Percentiles rank a stretch among this genome's conserved stretches.
Evolutionary conservation across 2,113 vertebrate species (phyloP).

Genomic region (Corydoras maculifer): DNA sequence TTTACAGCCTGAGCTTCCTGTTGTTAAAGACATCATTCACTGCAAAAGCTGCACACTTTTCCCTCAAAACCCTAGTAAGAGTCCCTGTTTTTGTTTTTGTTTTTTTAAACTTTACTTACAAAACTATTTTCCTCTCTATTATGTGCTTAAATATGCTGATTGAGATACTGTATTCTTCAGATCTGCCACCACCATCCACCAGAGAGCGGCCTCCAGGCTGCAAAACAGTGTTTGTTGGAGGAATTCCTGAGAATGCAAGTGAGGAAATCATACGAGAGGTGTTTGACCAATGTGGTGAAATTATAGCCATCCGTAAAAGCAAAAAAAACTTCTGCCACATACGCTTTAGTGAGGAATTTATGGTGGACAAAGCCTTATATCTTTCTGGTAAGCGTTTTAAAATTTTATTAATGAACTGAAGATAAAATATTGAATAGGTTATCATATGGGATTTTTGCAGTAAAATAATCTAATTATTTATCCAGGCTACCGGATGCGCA

Average conservation of each 20-base stretch:
- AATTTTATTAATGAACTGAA: no score
- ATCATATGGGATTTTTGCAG: no score
- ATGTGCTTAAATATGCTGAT: not conserved
- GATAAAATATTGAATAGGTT: no score
- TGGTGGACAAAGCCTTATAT: conserved; percentile 89
- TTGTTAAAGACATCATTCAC: conserved; percentile 94
- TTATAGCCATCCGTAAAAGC: conserved; percentile 84
- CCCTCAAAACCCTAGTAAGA: conserved; percentile 95
- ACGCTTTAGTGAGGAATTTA: conserved; percentile 83
- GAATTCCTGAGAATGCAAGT: conserved; percentile 81
- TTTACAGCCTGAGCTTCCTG: conserved; percentile 71
- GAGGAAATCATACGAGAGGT: conserved; percentile 85
- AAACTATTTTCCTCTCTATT: no score
- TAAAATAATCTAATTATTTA: no score
- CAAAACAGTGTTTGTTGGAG: conserved; percentile 86
- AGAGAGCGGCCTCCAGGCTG: conserved; percentile 84
- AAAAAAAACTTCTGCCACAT: conserved; percentile 94
- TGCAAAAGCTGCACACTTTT: conserved; percentile 93
- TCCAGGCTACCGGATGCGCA: conserved; percentile 82
- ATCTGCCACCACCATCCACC: conserved; percentile 83
- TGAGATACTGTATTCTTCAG: conserved; percentile 50
- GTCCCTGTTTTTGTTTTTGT: not conserved
- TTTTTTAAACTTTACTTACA: no score
- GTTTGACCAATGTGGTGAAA: conserved; percentile 84
- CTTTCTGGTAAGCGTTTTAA: conserved; percentile 72